phyloP scores from a whole-genome alignment of 2,797 vertebrate species.

The Macrochelys suwanniensis region DNA sequence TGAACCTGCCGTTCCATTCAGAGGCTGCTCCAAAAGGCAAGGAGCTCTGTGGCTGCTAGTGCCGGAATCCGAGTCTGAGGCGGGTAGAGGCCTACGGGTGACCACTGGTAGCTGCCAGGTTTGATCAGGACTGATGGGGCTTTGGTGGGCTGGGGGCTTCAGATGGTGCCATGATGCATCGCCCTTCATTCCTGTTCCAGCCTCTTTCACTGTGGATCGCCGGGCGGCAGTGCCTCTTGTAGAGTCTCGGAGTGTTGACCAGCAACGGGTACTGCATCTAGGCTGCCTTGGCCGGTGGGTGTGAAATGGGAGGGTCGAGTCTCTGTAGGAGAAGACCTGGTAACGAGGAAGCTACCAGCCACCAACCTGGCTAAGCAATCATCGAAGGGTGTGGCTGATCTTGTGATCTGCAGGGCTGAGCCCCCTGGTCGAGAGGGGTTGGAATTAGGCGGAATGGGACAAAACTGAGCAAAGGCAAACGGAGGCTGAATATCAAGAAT shows the following conservation, averaged over 20 bases:
- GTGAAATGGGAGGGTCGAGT: not conserved
- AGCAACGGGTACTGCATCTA: no score
- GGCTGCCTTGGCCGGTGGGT: not conserved
- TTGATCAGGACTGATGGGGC: not conserved
- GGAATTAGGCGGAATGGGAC: not conserved
- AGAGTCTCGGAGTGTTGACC: not conserved
- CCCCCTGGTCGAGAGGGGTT: not conserved
- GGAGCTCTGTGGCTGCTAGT: rapidly evolving
- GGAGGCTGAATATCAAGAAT: not conserved
- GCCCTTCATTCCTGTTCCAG: not conserved
- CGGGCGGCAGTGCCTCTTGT: no score
- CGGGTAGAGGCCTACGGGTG: not conserved
- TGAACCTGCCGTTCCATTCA: rapidly evolving
- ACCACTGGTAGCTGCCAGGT: not conserved
- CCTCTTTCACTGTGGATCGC: not conserved
- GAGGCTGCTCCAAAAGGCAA: rapidly evolving
- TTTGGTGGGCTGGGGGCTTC: not conserved
- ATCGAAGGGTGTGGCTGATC: not conserved
- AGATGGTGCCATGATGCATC: rapidly evolving
- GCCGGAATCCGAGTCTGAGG: not conserved
- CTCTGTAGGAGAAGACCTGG: not conserved
- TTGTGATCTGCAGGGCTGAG: not conserved
- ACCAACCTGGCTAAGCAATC: not conserved
- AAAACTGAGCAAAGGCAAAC: not conserved
- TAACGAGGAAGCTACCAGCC: not conserved